phyloP scores from a whole-genome alignment of 2,888 invertebrate species.

The Clusia tigrina region DNA sequence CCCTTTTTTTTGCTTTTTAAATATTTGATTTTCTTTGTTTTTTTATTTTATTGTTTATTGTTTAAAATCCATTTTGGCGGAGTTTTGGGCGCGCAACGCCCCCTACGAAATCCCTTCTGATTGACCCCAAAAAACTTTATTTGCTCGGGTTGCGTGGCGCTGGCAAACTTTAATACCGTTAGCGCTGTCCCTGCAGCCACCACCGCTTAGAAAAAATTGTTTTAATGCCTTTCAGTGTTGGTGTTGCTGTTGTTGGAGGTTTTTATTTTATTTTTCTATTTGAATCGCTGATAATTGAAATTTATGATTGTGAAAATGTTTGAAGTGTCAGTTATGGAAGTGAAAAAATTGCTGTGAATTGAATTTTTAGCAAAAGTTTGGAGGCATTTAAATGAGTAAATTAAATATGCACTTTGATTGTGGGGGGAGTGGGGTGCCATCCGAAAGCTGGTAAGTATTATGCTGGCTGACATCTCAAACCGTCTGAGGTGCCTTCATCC shows the following conservation, averaged over 20 bases:
- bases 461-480: no score
- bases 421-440: no score
- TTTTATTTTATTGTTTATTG: conserved; percentile 4
- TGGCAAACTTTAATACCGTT: not conserved
- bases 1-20: conserved; percentile 33
- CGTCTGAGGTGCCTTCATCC: no score
- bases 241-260: not conserved
- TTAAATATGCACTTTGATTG: no score
- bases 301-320: not conserved
- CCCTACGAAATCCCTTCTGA: not conserved
- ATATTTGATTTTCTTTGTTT: conserved; percentile 11
- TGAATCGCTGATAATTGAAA: not conserved
- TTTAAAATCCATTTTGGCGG: not conserved
- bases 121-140: not conserved
- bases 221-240: not conserved
- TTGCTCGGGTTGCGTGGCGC: no score
- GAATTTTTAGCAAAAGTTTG: no score
- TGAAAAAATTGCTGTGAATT: no score
- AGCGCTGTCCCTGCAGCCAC: no score
- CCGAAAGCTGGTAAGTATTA: no score
- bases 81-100: not conserved
- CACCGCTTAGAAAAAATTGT: not conserved
- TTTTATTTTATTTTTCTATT: not conserved
- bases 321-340: no score
- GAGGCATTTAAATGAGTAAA: no score